A percentile compares a stretch with the other conserved stretches of the same genome.
Conservation (phyloP, 92 coral and sea anemone species). For the Zoanthus sociatus region DNA sequence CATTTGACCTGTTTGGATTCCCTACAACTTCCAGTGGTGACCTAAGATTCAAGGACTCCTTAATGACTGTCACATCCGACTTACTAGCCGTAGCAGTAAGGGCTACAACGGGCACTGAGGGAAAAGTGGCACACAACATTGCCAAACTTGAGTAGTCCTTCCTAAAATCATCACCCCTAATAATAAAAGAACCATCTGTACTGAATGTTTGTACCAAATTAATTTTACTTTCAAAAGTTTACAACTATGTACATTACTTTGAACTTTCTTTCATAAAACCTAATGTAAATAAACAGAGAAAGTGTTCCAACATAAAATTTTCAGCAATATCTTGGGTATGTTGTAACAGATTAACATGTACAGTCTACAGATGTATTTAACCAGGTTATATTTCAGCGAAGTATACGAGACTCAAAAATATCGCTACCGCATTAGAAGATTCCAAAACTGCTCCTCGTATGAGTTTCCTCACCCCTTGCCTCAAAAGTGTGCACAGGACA, state of each 20-base stretch:
- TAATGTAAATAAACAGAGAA: constrained; percentile 13
- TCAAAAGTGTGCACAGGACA: constrained; percentile 2
- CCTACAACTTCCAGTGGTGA: constrained; percentile 42
- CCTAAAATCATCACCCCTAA: constrained; percentile 70
- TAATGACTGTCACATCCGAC: constrained; percentile 37
- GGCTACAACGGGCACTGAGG: constrained; percentile 67
- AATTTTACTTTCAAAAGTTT: constrained; percentile 17
- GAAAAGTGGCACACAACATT: constrained; percentile 74
- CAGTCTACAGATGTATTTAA: background rate
- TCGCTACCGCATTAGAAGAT: background rate
- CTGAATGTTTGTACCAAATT: constrained; percentile 39
- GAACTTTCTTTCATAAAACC: background rate
- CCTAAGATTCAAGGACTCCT: constrained; percentile 35
- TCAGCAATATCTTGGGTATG: constrained; percentile 25
- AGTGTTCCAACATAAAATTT: constrained; percentile 22
- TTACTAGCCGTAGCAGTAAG: constrained; percentile 71
- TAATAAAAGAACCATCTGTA: constrained; percentile 37
- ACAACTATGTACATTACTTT: constrained; percentile 22
- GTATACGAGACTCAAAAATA: constrained; percentile 13
- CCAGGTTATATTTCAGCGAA: background rate
- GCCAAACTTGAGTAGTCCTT: constrained; percentile 64
- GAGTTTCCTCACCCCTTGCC: constrained; percentile 9
- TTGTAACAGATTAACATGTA: constrained; percentile 19
- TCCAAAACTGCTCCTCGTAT: constrained; percentile 8
- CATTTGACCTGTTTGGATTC: constrained; percentile 49